A percentile compares a stretch with the other conserved stretches of the same genome.
phyloP scores from a whole-genome alignment of 2,888 invertebrate species.

The Hirtodrosophila alboralis region DNA sequence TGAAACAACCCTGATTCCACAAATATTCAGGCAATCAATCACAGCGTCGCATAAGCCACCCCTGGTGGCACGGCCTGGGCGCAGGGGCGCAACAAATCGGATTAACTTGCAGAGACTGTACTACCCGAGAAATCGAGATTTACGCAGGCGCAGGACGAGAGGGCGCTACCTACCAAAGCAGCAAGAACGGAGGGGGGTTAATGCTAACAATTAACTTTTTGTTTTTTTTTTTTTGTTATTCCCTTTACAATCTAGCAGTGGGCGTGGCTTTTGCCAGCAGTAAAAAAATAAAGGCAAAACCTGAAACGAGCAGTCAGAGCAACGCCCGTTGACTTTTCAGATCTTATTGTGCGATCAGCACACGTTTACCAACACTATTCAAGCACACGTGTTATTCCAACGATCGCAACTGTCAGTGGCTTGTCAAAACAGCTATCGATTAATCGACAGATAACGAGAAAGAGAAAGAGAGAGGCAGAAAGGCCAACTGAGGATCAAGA shows the following conservation, averaged over 20 bases:
- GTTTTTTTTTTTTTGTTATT: conserved; percentile 31
- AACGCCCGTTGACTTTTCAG: conserved; percentile 43
- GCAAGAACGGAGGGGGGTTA: conserved; percentile 41
- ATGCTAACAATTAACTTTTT: conserved; percentile 72
- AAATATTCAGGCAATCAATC: conserved; percentile 68
- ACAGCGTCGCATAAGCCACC: conserved; percentile 75
- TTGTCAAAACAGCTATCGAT: conserved; percentile 67
- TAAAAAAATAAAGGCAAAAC: conserved; percentile 45
- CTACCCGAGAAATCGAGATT: conserved; percentile 55
- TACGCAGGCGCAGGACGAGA: conserved; percentile 64
- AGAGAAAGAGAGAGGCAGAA: no score
- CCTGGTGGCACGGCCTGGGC: conserved; percentile 27
- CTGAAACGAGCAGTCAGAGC: conserved; percentile 61
- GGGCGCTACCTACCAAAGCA: conserved; percentile 20
- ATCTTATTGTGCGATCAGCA: conserved; percentile 22
- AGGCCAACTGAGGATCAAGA: conserved; percentile 51
- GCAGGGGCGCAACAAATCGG: conserved; percentile 72
- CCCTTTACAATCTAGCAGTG: conserved; percentile 12
- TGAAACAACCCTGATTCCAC: conserved; percentile 57
- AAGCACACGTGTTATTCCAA: conserved; percentile 32
- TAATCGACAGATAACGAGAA: conserved; percentile 30
- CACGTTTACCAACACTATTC: conserved; percentile 54
- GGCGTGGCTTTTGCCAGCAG: conserved; percentile 58
- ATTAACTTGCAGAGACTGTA: conserved; percentile 76
- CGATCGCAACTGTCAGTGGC: conserved; percentile 55